Evolutionary conservation across 2,888 invertebrate species (phyloP), one percentile per base, ranked within the genome.

Genomic region (Halocaridina rubra): DNA sequence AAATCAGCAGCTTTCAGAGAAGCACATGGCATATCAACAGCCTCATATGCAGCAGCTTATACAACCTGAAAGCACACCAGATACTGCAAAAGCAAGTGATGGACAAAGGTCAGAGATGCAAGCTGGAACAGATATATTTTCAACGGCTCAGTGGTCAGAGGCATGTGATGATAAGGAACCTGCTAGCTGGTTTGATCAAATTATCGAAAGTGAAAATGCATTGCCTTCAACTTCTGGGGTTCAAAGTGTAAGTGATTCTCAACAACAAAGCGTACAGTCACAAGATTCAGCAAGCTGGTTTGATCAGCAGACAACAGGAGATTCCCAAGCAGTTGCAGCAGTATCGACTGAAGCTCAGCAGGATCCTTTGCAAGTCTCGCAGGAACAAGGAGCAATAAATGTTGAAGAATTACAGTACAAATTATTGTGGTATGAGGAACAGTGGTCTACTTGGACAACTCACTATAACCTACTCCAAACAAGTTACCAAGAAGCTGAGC

Each of bases 391-490:
- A 59, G n/a, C 46, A 33, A 32, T 19, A 8, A 72, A 75, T 64
- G 8, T 71, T n/a, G 81, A 84, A 24, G 86, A 88, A n/a, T 19
- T 88, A 46, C 77, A 88, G 75, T 88, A 84, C 64, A 88, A 86
- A 61, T 81, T 88, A n/a, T 46, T 78, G 8, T 88, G 88, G 88
- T 88, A 88, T 53, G 88, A 88, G 33, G 88, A 88, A 27, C 84
- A 88, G 27, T 88, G 88, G 88, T 7, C 72, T 16, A 77, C 84
- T 4, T 88, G 86, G 86, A 88, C 88, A 10, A 81, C 69, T 10
- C 81, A 84, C 32, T 88, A 86, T 69, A 80, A 69, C 27, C 75
- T 84, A 53, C 69, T 88, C 19, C 85, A 85, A 59, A 33, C 53
- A n/a, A 80, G 78, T 22, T 80, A 74, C 32, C 80, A 85, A 67